Conservation (phyloP, 2,113 vertebrate genomes). For the Nipponia nippon region DNA sequence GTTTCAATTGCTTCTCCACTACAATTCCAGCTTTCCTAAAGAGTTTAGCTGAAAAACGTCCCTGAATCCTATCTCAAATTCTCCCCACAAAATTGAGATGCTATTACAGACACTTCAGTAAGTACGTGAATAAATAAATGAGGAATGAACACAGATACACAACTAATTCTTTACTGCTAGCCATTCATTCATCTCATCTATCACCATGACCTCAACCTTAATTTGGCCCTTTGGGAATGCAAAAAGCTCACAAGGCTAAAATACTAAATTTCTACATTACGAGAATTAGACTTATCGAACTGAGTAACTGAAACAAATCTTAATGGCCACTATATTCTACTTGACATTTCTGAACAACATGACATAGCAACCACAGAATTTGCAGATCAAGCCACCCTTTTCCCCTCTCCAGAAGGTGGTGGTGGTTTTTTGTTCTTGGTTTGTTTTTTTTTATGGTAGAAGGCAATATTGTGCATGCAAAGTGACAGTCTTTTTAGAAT, state of each 20-base stretch:
- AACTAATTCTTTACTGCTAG: background rate
- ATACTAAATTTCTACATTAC: background rate
- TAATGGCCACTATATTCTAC: background rate
- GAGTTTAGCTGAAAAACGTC: background rate
- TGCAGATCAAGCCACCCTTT: background rate
- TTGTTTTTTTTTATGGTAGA: background rate
- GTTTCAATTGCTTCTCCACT: background rate
- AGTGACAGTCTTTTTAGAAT: background rate
- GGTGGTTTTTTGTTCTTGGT: background rate
- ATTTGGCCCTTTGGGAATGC: background rate
- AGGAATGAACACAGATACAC: background rate
- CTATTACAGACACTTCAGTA: background rate
- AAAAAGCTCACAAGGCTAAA: background rate
- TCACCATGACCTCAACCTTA: background rate
- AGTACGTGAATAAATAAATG: background rate
- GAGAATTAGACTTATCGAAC: background rate
- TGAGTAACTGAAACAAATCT: background rate
- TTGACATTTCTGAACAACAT: background rate
- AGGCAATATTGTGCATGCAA: background rate
- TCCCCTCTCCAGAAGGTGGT: background rate
- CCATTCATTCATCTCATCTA: background rate
- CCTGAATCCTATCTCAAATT: background rate
- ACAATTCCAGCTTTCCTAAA: background rate
- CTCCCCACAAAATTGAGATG: background rate
- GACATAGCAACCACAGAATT: background rate